Base-by-base conservation (phyloP, 2,888 invertebrate genomes). In the Melanargia galathea region DNA sequence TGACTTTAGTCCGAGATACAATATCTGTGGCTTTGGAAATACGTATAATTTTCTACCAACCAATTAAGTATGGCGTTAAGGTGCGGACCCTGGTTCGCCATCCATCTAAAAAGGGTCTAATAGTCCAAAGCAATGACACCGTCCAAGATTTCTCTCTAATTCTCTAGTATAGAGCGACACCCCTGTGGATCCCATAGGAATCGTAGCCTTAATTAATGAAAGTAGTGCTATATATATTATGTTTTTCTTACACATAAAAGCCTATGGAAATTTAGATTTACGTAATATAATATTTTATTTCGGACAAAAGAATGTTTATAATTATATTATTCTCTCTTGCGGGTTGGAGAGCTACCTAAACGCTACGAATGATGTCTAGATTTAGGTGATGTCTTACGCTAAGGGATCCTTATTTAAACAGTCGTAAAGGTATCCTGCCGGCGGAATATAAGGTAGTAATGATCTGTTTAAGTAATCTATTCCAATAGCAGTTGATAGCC, bases 61-160 rank as follows among this genome's bases (percentile, higher is more conserved):
- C 51, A 18, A 51, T 51, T 51, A 51, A 20, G 33, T 16, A 33
- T 51, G 22, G 16, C 20, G 51, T 18, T 30, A 51, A 51, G 30
- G 20, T 2, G 30, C 33, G 33, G n/a, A 33, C 51, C 51, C 51
- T 16, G 26, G 10, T 20, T 33, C 51, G 13, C 51, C 33, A 51
- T 51, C 51, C 51, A 51, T 51, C 51, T 51, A 33, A 30, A 33
- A 51, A 51, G 33, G 51, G 51, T 33, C 51, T 51, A 30, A 51
- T 51, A 33, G 51, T 33, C 5, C 33, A 51, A 30, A 51, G 18
- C 33, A 51, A 51, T 51, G 30, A 18, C 10, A 51, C 51, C 33
- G 16, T 33, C 20, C 16, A 33, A 51, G 18, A 33, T 51, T 16
- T 24, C 30, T 33, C 33, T 20, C 33, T 51, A 51, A 51, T 51